phyloP scores from a whole-genome alignment of 2,888 invertebrate genomes.

The Ptychoptera albimana region DNA sequence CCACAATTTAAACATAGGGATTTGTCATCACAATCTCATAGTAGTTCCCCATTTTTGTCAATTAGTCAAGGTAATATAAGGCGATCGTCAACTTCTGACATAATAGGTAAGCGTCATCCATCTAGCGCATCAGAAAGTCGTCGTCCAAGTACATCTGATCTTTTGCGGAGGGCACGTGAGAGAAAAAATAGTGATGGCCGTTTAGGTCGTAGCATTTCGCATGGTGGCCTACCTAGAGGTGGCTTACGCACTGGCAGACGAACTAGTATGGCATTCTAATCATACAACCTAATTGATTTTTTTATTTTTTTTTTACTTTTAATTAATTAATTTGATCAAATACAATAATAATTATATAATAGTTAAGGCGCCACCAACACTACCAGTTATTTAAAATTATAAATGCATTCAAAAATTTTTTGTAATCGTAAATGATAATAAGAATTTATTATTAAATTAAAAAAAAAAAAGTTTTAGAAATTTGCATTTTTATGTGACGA shows the following conservation, averaged over 20 bases:
- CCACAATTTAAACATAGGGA: too few relatives aligned
- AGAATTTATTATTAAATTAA: too few relatives aligned
- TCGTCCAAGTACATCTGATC: constrained; percentile 28
- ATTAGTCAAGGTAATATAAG: constrained; percentile 21
- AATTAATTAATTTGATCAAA: too few relatives aligned
- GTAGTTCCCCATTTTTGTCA: constrained; percentile 23
- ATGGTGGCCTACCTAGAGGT: constrained; percentile 24
- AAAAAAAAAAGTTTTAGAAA: too few relatives aligned
- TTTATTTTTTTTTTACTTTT: neutral
- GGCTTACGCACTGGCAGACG: constrained; percentile 22
- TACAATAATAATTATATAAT: neutral
- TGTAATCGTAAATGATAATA: too few relatives aligned
- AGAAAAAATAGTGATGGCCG: constrained; percentile 25
- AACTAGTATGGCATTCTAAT: constrained; percentile 26
- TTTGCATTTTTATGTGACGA: too few relatives aligned
- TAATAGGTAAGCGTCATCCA: constrained; percentile 16
- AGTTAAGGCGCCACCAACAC: neutral
- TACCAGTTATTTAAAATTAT: too few relatives aligned
- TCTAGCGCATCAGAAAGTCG: constrained; percentile 16
- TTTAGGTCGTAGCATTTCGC: constrained; percentile 27
- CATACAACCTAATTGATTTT: neutral
- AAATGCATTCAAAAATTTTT: too few relatives aligned
- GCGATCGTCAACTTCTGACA: constrained; percentile 30
- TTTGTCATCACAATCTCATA: constrained; percentile 14
- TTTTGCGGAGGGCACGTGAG: constrained; percentile 26